Percentiles rank a stretch among this genome's conserved stretches.
Evolutionary conservation across 2,797 vertebrate species (phyloP).

Genomic region (Anguilla megastoma): DNA sequence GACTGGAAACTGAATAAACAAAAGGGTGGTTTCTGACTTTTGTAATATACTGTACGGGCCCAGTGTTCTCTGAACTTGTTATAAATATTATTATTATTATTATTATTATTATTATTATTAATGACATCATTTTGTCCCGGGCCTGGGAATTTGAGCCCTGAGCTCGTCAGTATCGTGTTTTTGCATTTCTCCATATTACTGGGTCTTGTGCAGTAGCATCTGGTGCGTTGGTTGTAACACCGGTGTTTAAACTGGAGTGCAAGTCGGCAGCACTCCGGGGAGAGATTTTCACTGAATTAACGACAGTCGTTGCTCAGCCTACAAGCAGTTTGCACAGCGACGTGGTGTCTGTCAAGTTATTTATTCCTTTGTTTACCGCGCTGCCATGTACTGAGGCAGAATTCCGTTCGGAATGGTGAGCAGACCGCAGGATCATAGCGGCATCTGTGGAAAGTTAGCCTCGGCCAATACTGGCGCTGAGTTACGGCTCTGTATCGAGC

Average conservation of each 20-base stretch:
- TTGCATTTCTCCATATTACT: background rate
- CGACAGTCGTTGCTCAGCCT: background rate
- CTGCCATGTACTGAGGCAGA: background rate
- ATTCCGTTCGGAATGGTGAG: background rate
- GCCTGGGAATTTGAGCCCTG: too few relatives aligned
- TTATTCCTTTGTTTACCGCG: background rate
- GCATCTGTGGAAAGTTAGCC: constrained; percentile 24
- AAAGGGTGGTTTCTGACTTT: too few relatives aligned
- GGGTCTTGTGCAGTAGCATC: background rate
- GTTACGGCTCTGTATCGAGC: constrained; percentile 35
- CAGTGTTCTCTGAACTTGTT: too few relatives aligned
- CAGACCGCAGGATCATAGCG: background rate
- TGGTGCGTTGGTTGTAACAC: background rate
- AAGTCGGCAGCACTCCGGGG: background rate
- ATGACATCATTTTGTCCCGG: too few relatives aligned
- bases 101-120: too few relatives aligned
- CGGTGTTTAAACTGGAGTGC: background rate
- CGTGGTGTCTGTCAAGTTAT: background rate
- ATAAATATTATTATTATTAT: too few relatives aligned
- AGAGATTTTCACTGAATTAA: background rate
- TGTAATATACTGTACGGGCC: too few relatives aligned
- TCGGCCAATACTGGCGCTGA: constrained; percentile 29
- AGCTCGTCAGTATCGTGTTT: background rate
- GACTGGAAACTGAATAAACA: too few relatives aligned
- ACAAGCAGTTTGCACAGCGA: background rate